These are phyloP conservation scores for Hiodon tergisus DNA, from an alignment of 2,113 vertebrate species.

Conservation along the genomic window DNA sequence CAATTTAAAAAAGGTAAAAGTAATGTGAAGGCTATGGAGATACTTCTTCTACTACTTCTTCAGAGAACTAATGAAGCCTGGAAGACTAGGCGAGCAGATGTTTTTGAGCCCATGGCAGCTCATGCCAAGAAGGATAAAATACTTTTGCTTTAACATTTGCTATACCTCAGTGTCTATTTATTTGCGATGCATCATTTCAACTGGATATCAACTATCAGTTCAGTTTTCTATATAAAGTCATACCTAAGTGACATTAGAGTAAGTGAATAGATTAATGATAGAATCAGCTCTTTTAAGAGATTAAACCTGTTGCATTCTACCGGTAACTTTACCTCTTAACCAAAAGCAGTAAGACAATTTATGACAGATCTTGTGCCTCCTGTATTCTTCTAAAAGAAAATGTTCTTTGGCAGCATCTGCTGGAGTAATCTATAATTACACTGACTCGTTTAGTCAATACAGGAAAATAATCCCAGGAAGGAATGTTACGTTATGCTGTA, in stretches of 20 bases:
- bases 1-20: no score
- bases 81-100: background rate
- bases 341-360: background rate
- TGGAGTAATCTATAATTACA: constrained; percentile 71
- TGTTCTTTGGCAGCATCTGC: constrained; percentile 81
- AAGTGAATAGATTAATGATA: no score
- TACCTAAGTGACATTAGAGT: no score
- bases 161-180: background rate
- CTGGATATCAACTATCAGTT: background rate
- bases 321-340: background rate
- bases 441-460: constrained; percentile 21
- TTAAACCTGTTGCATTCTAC: no score
- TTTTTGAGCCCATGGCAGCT: background rate
- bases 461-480: background rate
- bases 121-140: background rate
- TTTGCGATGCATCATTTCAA: background rate
- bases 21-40: no score
- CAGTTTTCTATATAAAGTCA: no score
- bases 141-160: background rate
- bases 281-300: no score
- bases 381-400: constrained; percentile 21
- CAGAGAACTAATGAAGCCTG: background rate
- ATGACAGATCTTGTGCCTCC: constrained; percentile 1
- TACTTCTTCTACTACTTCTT: no score
- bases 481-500: background rate